Percentiles rank a stretch among this genome's conserved stretches.
These are phyloP conservation scores for Drosophila suboccidentalis DNA, from an alignment of 2,888 invertebrate genomes.

Conservation along the genomic window DNA sequence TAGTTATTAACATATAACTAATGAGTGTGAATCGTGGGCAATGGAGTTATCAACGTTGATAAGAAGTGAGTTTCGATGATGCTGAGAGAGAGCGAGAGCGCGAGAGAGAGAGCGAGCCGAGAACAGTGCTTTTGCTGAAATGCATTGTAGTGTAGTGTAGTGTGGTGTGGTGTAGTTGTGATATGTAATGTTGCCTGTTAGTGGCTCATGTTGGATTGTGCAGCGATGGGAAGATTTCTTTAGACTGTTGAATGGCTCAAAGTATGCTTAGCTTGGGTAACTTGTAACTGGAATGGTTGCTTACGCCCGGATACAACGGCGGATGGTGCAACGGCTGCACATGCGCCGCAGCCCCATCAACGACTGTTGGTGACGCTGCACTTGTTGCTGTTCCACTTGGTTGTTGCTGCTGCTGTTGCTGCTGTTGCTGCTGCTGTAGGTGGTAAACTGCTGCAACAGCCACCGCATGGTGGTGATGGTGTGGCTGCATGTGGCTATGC, in stretches of 20 bases:
- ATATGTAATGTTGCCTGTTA: slow-evolving; percentile 26
- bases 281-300: slow-evolving; percentile 69
- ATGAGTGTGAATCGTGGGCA: not conserved
- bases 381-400: slow-evolving; percentile 51
- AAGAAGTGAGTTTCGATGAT: not conserved
- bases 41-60: slow-evolving; percentile 1
- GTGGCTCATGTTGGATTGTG: slow-evolving; percentile 27
- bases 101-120: not conserved
- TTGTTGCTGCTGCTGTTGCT: slow-evolving; percentile 50
- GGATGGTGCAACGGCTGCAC: slow-evolving; percentile 78
- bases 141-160: not conserved
- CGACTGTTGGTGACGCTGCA: slow-evolving; percentile 45
- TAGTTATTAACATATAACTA: not conserved
- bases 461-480: slow-evolving; percentile 66
- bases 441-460: slow-evolving; percentile 71
- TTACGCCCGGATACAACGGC: slow-evolving; percentile 85
- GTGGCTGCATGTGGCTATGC: slow-evolving; percentile 59
- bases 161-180: slow-evolving; percentile 8
- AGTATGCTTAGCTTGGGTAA: slow-evolving; percentile 54
- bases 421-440: slow-evolving; percentile 67
- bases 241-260: slow-evolving; percentile 16
- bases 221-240: slow-evolving; percentile 34
- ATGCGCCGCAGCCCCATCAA: slow-evolving; percentile 36
- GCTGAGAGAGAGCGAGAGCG: not conserved
- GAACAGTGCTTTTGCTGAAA: not conserved